Percentiles rank a stretch among this genome's conserved stretches.
phyloP scores from a whole-genome alignment of 2,113 vertebrate species.

The Callocephalon fimbriatum region DNA sequence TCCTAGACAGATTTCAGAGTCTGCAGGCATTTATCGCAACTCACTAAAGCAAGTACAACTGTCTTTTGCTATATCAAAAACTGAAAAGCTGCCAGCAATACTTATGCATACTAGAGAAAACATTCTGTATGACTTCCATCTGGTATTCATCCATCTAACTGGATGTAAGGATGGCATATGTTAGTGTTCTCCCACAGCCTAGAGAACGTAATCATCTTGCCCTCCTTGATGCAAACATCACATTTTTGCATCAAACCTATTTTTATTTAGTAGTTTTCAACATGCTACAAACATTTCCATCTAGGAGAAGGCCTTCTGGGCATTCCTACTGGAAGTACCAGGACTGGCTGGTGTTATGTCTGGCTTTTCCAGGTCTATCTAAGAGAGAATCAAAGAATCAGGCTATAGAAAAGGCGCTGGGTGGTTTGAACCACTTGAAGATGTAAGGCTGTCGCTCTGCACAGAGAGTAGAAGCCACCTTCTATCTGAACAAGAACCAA shows the following conservation, averaged over 20 bases:
- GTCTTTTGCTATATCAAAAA: slow-evolving; percentile 36
- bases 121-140: slow-evolving; percentile 78
- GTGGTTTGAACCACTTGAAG: neutral
- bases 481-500: neutral
- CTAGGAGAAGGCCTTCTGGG: neutral
- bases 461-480: neutral
- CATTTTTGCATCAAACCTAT: neutral
- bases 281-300: neutral
- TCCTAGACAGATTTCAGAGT: slow-evolving; percentile 3
- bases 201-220: slow-evolving; percentile 33
- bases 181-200: slow-evolving; percentile 36
- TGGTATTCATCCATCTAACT: slow-evolving; percentile 73
- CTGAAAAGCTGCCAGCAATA: slow-evolving; percentile 57
- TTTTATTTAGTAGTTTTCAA: neutral
- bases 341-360: neutral
- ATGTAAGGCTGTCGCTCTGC: neutral
- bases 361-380: neutral
- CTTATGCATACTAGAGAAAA: slow-evolving; percentile 60
- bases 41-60: slow-evolving; percentile 42
- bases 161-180: slow-evolving; percentile 80
- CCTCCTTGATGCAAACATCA: neutral
- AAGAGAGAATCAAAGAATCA: neutral
- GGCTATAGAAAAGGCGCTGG: neutral
- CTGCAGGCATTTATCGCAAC: slow-evolving; percentile 52
- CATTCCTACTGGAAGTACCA: neutral